These are phyloP conservation scores for Dendrolimus pini DNA, from an alignment of 2,888 invertebrate genomes.

Conservation along the genomic window DNA sequence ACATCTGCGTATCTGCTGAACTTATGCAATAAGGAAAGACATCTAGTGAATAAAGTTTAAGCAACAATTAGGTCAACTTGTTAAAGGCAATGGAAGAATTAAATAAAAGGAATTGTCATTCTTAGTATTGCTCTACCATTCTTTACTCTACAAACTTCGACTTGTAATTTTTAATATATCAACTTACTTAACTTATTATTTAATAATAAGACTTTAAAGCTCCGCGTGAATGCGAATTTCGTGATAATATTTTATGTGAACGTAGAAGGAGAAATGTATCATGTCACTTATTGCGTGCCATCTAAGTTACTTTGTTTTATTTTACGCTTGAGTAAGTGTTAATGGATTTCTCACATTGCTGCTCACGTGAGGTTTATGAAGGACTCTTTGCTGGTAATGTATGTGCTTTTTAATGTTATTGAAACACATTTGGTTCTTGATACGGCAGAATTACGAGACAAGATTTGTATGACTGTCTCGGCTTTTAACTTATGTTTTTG, in stretches of 20 bases:
- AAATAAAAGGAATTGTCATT: no score
- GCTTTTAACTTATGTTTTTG: no score
- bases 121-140: no score
- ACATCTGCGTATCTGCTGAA: no score
- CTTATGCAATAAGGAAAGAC: no score
- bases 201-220: no score
- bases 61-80: no score
- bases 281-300: constrained; percentile 24
- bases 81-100: no score
- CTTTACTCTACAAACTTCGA: no score
- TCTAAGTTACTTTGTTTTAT: constrained; percentile 38
- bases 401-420: constrained; percentile 54
- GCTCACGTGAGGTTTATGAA: constrained; percentile 52
- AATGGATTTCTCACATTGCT: constrained; percentile 53
- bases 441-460: constrained; percentile 46
- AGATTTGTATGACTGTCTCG: constrained; percentile 41
- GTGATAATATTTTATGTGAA: neutral
- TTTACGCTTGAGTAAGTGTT: constrained; percentile 49
- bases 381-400: constrained; percentile 44
- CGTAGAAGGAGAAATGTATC: constrained; percentile 4
- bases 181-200: no score
- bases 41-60: no score
- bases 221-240: neutral
- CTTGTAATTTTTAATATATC: no score
- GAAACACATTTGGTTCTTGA: constrained; percentile 44